Base-by-base conservation (phyloP, 2,113 vertebrate genomes). In the Megaceryle maxima region DNA sequence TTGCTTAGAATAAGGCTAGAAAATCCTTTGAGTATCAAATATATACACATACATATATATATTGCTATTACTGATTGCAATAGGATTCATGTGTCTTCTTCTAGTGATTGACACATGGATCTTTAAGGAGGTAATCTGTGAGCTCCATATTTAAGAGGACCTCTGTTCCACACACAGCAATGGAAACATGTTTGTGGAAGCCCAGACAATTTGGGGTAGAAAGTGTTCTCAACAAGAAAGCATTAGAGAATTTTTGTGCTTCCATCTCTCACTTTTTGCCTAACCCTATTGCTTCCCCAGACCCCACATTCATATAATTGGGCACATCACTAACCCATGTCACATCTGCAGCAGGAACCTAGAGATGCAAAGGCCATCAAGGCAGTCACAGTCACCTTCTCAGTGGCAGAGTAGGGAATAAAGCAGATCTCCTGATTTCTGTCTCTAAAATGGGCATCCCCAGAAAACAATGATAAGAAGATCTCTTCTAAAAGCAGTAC, bases 121-220 rank as follows among this genome's bases (percentile, higher is more conserved):
- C 31, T 75, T 92, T 83, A 55, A 94, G 70, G 63, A 95, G 57
- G 53, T 83, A 94, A 96, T 92, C 92, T 92, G 90, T 94, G 74
- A 94, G 7, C 62, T 91, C 94, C 46, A 6, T 44, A 75, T 82
- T 92, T 89, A 79, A 95, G 53, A 39, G 33, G 64, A 87, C 92
- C 72, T 90, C 78, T 78, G 46, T n/a, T 88, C 28, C 60, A 76
- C 35, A 48, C 31, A 46, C 57, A n/a, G 25, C 67, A 67, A 33
- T 43, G 12, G 39, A 93, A 92, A 78, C 3, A 2, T 57, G 51
- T 82, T 68, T 81, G 63, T 76, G 74, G 44, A 90, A 87, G 53
- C 35, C 92, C 31, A 66, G 37, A 29, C 70, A 83, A 33, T 60
- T 15, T 66, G 51, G 33, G 46, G 43, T 55, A 90, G 79, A 91